phyloP scores from a whole-genome alignment of 2,797 vertebrate species.

The Acipenser oxyrinchus region DNA sequence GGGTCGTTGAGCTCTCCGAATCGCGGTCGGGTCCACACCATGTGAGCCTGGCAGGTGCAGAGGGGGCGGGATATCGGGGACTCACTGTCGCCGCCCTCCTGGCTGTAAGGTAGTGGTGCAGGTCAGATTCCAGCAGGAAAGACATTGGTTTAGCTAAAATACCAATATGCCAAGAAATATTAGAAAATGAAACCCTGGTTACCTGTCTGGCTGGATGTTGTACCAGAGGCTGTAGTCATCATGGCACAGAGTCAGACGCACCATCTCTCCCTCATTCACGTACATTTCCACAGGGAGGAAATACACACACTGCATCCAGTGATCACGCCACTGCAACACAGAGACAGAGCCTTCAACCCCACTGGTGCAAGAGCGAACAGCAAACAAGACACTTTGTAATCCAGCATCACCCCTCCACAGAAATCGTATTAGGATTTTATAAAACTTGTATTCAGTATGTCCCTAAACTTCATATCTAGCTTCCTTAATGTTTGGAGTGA shows the following conservation, averaged over 20 bases:
- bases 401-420: too few species aligned
- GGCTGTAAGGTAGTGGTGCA: background rate
- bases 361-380: too few species aligned
- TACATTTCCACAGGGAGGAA: slow-evolving; percentile 73
- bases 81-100: background rate
- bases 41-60: slow-evolving; percentile 83
- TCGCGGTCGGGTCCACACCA: slow-evolving; percentile 84
- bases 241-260: slow-evolving; percentile 67
- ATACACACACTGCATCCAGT: slow-evolving; percentile 99
- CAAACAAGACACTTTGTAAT: too few species aligned
- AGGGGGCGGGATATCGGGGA: slow-evolving; percentile 52
- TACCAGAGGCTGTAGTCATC: slow-evolving; percentile 95
- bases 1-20: slow-evolving; percentile 84
- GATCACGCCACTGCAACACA: slow-evolving; percentile 83
- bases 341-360: background rate
- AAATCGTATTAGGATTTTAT: too few species aligned
- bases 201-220: slow-evolving; percentile 66
- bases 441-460: too few species aligned
- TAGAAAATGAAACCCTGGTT: slow-evolving; percentile 15
- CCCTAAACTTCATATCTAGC: too few species aligned
- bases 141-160: background rate
- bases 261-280: slow-evolving; percentile 55
- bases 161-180: too few species aligned
- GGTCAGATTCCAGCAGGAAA: background rate
- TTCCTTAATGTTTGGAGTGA: too few species aligned